Conservation (phyloP, 2,797 vertebrate species). For the Lithobates sylvaticus region DNA sequence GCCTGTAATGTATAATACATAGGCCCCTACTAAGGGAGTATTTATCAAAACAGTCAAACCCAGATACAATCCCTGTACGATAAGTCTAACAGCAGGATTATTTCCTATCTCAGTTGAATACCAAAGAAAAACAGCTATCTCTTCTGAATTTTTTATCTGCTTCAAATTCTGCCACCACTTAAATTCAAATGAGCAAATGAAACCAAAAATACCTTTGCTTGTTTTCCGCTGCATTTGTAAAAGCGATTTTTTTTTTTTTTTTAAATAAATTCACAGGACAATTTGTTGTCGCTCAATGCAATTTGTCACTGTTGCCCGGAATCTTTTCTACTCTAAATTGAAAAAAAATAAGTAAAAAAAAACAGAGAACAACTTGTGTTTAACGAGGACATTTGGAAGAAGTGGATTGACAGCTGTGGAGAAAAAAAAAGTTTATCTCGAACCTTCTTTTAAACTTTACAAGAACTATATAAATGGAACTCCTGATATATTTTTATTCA, state of each 20-base stretch:
- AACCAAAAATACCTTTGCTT: slow-evolving; percentile 6
- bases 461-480: slow-evolving; percentile 70
- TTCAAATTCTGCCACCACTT: slow-evolving; percentile 19
- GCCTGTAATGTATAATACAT: no score
- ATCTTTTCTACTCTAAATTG: slow-evolving; percentile 19
- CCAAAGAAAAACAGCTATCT: neutral
- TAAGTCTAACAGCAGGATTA: no score
- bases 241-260: neutral
- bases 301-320: slow-evolving; percentile 8
- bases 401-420: neutral
- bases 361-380: slow-evolving; percentile 19
- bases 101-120: neutral
- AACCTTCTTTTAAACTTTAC: slow-evolving; percentile 61
- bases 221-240: neutral
- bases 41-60: no score
- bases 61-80: no score
- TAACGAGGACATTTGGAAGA: slow-evolving; percentile 16
- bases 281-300: slow-evolving; percentile 30
- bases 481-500: slow-evolving; percentile 49
- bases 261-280: slow-evolving; percentile 23
- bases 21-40: no score
- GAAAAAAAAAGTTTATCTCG: slow-evolving; percentile 5
- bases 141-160: slow-evolving; percentile 20
- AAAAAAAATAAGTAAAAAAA: neutral
- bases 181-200: slow-evolving; percentile 32